Percentiles rank a stretch among this genome's conserved stretches.
These are phyloP conservation scores for Eubucco bourcierii DNA, from an alignment of 2,113 vertebrate genomes.

Conservation along the genomic window DNA sequence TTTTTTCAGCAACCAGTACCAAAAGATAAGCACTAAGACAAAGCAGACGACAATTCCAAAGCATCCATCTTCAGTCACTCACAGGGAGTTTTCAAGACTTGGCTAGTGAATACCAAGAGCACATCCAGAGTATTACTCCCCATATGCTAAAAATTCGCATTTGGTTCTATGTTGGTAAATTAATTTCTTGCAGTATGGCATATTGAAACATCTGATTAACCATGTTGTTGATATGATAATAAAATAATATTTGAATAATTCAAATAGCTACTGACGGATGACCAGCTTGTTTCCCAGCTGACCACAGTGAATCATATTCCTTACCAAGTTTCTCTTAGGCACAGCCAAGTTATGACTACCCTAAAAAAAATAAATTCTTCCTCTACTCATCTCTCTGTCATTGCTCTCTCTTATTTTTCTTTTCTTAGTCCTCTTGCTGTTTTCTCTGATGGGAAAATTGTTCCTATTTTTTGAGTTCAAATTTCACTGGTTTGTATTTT, in stretches of 20 bases:
- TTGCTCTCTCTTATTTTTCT: background rate
- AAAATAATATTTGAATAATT: constrained; percentile 4
- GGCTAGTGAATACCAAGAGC: background rate
- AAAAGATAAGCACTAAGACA: background rate
- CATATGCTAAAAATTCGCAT: background rate
- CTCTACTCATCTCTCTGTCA: background rate
- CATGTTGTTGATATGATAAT: background rate
- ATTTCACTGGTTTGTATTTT: background rate
- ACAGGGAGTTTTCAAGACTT: background rate
- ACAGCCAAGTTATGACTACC: constrained; percentile 16
- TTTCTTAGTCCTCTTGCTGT: background rate
- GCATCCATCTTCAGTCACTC: background rate
- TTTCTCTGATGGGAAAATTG: background rate
- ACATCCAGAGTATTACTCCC: background rate
- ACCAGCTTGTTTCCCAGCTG: constrained; percentile 49
- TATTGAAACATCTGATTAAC: background rate
- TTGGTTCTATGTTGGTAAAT: background rate
- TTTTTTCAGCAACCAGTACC: background rate
- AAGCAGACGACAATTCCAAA: background rate
- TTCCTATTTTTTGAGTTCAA: background rate
- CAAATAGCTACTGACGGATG: constrained; percentile 23
- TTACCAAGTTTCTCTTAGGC: constrained; percentile 17
- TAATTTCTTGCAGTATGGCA: fast-evolving
- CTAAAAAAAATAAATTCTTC: background rate
- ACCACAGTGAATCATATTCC: constrained; percentile 23